Conservation (phyloP, 2,888 invertebrate genomes). For the Alloplasta piceator region DNA sequence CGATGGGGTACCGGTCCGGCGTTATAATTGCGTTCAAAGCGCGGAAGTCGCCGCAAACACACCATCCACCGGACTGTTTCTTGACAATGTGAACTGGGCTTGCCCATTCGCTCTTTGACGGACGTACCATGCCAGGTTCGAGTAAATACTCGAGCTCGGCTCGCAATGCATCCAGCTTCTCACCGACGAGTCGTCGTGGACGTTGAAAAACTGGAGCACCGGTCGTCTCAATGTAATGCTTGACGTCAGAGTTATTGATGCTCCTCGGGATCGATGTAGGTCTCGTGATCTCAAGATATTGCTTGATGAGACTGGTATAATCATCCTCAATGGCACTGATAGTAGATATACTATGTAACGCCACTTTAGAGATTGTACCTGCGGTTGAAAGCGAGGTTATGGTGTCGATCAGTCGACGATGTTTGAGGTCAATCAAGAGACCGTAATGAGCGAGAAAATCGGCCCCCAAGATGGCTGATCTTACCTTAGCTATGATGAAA, state of each 20-base stretch:
- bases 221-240: constrained; percentile 9
- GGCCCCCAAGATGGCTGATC: constrained; percentile 59
- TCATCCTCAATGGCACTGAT: neutral
- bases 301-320: neutral
- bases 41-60: neutral
- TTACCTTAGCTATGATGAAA: constrained; percentile 59
- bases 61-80: neutral
- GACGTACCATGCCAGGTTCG: neutral
- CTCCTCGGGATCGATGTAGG: neutral
- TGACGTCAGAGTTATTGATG: no score
- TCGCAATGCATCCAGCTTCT: neutral
- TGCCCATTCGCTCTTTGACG: neutral
- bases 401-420: constrained; percentile 41
- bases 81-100: neutral
- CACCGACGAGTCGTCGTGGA: constrained; percentile 1
- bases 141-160: constrained; percentile 3
- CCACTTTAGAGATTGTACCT: neutral
- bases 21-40: constrained; percentile 1
- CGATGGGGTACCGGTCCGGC: constrained; percentile 3
- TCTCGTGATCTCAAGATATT: constrained; percentile 22
- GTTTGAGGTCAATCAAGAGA: constrained; percentile 55
- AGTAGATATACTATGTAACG: constrained; percentile 28
- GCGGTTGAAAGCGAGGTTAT: constrained; percentile 11
- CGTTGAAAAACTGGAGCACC: neutral
- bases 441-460: constrained; percentile 54